These are phyloP conservation scores for Coleophora flavipennella DNA, from an alignment of 2,888 invertebrate genomes.

Conservation along the genomic window DNA sequence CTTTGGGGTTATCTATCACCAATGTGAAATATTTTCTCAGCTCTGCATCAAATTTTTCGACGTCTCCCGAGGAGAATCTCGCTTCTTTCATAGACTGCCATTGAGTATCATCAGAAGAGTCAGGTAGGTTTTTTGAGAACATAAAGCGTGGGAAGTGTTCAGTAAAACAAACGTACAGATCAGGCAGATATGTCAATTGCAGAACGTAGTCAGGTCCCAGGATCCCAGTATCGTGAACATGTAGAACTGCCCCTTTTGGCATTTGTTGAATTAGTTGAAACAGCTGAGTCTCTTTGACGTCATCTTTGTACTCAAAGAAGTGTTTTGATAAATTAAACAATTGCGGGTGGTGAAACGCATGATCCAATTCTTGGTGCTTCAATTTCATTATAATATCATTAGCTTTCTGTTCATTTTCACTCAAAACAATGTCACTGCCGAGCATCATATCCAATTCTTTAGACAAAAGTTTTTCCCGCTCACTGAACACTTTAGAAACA, in stretches of 20 bases:
- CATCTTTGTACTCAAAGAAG: slow-evolving; percentile 75
- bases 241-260: slow-evolving; percentile 84
- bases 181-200: slow-evolving; percentile 73
- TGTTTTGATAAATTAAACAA: slow-evolving; percentile 76
- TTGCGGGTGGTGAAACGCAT: slow-evolving; percentile 56
- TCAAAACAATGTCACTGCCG: slow-evolving; percentile 67
- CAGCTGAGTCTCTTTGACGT: slow-evolving; percentile 73
- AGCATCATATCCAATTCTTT: slow-evolving; percentile 60
- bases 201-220: slow-evolving; percentile 75
- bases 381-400: slow-evolving; percentile 73
- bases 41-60: slow-evolving; percentile 63
- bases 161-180: slow-evolving; percentile 70
- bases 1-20: slow-evolving; percentile 55
- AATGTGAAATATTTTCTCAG: slow-evolving; percentile 70
- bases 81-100: slow-evolving; percentile 69
- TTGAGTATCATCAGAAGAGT: slow-evolving; percentile 25
- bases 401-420: slow-evolving; percentile 62
- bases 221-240: slow-evolving; percentile 78
- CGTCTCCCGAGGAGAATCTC: slow-evolving; percentile 55
- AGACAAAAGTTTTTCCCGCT: slow-evolving; percentile 57
- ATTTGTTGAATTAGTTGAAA: slow-evolving; percentile 76
- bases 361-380: slow-evolving; percentile 63
- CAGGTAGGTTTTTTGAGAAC: slow-evolving; percentile 38
- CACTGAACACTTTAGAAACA: slow-evolving; percentile 21
- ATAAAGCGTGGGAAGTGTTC: slow-evolving; percentile 30